Evolutionary conservation across 2,888 invertebrate genomes (phyloP), one percentile per base, ranked within the genome.

Genomic region (Athetis lepigone): DNA sequence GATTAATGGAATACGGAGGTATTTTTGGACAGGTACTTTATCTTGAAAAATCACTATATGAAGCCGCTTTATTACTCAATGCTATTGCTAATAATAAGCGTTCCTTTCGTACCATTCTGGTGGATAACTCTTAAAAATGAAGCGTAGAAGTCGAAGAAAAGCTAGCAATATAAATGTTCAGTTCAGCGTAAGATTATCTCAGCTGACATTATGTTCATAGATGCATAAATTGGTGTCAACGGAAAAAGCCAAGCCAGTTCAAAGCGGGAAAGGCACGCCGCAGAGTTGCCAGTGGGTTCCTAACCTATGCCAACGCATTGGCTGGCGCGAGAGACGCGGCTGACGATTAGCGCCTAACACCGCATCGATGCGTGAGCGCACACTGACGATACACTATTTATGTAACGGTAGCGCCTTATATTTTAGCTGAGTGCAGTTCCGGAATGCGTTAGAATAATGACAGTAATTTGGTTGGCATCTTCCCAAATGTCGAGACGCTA

Each of bases 251-350:
- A 62, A 71, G 67, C 57, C 63, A 72, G 80, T 71, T 75, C 65
- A 80, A 77, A 82, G 80, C 51, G 63, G 42, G 50, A 39, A 61
- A 75, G 80, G 82, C 65, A 75, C 45, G 77, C 75, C 52, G 69
- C 45, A 36, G 42, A 29, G 70, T 59, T 82, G 82, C 82, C 84
- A 82, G 75, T 77, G 50, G 61, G 75, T 66, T 66, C 80, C 64
- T 82, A 82, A 83, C 84, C 82, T 82, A 82, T 82, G 82, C 82
- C 84, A 82, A 82, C 60, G 55, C 49, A 47, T 61, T 51, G 55
- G 64, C 57, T 49, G 77, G 63, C 51, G 56, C 50, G 59, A 47
- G 55, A 29, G 33, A 52, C 27, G 37, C 27, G 50, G 36, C 49
- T 19, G 58, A 27, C 21, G 27, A 21, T 40, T 54, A 57, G 50